Conservation (phyloP, 2,113 vertebrate genomes). For the Gymnorhina tibicen region DNA sequence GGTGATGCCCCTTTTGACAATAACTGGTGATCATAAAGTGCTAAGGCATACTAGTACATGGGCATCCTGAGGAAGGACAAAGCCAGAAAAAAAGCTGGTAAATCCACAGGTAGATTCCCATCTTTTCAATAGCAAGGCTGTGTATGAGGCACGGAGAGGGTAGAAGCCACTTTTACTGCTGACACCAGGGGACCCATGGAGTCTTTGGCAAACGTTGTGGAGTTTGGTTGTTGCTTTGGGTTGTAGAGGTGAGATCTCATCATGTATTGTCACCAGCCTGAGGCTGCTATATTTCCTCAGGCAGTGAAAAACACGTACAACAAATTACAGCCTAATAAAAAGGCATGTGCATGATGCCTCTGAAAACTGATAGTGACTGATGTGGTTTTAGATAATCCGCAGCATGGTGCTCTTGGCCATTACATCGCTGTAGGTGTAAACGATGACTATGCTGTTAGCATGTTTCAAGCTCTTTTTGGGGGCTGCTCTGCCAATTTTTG, state of each 20-base stretch:
- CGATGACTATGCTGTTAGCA: not conserved
- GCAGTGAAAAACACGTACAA: not conserved
- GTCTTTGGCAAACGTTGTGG: not conserved
- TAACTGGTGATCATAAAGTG: not conserved
- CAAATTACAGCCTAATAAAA: not conserved
- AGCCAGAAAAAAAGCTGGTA: not conserved
- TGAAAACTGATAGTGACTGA: not conserved
- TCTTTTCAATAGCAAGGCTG: not conserved
- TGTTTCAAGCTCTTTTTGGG: not conserved
- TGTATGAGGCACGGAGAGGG: not conserved
- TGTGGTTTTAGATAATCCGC: not conserved
- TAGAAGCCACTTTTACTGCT: not conserved
- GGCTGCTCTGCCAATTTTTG: not conserved
- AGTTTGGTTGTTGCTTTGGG: not conserved
- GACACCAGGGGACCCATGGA: not conserved
- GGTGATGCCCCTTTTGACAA: not conserved
- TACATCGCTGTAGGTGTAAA: not conserved
- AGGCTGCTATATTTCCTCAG: not conserved
- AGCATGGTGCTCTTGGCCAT: not conserved
- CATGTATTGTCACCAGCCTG: not conserved
- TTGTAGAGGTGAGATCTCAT: not conserved
- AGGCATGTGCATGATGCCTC: not conserved
- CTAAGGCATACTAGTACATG: accelerated
- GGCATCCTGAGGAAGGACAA: not conserved
- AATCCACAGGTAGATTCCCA: not conserved